Base-by-base conservation (phyloP, 2,888 invertebrate species). In the Calameuta filiformis region DNA sequence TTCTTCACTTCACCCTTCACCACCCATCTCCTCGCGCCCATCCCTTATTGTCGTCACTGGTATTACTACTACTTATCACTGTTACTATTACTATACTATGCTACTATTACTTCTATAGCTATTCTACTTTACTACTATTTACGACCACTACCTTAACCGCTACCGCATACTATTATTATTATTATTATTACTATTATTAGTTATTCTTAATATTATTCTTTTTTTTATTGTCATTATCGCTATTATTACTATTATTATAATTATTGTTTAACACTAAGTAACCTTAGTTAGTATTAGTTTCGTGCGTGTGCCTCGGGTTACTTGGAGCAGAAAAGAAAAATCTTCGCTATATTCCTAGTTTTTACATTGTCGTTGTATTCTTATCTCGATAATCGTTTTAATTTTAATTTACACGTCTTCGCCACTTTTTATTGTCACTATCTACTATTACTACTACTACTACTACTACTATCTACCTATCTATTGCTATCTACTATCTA, bases 141-240 rank as follows among this genome's bases (percentile, higher is more conserved):
- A 80, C 75, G 75, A 80, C 71, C 79, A 77, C 68, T 77, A 80
- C 75, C 76, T 76, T 78, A 77, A 81, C 68, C 79, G 79, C 80
- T 80, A 12, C 78, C 73, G 79, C 76, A 75, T 71, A 79, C 76
- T 79, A 75, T 71, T 68, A 71, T 76, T 79, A 77, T 73, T 81
- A 82, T 81, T 81, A 81, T 79, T 83, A 83, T 76, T 79, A 75
- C 82, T 85, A 73, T 77, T 77, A 77, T 76, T 73, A 56, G 33
- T 73, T 79, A 35, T 74, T 73, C 56, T 56, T 78, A 37, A 77
- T 31, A 75, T 77, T 77, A 40, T 80, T 79, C 75, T 75, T 77
- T 76, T 82, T 76, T 82, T 79, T 35, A 78, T 71, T 81, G 78
- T 80, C 75, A 76, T 79, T 76, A 76, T 76, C 75, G 75, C 37